phyloP scores from a whole-genome alignment of 2,113 vertebrate genomes.

The Hyperopisus bebe region DNA sequence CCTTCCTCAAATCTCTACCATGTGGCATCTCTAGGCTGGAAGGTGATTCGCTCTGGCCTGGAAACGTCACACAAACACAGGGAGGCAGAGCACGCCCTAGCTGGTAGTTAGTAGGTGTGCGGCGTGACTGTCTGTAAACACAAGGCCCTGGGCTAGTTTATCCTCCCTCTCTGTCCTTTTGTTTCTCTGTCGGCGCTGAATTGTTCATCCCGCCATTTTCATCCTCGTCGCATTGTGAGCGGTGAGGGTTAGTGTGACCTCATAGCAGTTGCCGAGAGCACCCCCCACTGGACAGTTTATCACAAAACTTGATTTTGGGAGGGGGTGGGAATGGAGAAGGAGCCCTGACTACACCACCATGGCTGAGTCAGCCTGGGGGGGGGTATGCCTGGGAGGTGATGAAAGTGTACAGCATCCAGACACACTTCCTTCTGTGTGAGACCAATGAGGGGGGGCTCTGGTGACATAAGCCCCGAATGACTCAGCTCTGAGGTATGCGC shows the following conservation, averaged over 20 bases:
- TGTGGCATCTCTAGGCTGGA: not conserved
- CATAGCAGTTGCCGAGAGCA: not conserved
- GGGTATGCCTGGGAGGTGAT: not conserved
- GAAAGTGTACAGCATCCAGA: not conserved
- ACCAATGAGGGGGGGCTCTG: not conserved
- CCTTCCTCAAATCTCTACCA: not conserved
- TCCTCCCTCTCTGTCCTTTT: not conserved
- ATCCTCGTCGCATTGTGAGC: not conserved
- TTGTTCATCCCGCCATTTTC: not conserved
- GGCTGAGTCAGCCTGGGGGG: not conserved
- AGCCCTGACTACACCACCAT: not conserved
- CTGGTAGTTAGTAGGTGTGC: not conserved
- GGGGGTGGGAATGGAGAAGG: not conserved
- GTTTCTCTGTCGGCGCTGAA: not conserved
- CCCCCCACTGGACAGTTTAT: not conserved
- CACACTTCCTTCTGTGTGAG: not conserved
- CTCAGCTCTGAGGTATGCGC: not conserved
- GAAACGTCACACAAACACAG: not conserved
- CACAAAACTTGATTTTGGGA: not conserved
- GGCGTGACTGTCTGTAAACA: not conserved
- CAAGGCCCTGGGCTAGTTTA: not conserved
- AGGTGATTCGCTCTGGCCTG: not conserved
- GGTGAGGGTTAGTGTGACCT: not conserved
- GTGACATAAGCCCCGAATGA: not conserved
- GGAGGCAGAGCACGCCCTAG: not conserved